Evolutionary conservation across 2,888 invertebrate species (phyloP).

Genomic region (Bibio marci): DNA sequence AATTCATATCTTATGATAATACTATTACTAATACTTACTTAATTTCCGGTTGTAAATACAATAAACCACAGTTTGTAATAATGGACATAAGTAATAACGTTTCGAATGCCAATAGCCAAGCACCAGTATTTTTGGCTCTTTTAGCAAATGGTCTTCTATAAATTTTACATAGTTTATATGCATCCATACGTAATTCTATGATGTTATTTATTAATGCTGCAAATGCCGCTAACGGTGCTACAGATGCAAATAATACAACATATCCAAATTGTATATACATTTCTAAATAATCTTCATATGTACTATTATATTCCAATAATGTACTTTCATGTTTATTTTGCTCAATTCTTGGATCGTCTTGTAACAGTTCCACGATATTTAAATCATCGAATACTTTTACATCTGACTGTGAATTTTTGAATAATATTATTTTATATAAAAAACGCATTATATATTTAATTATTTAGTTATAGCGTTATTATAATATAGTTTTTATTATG

Average conservation of each 20-base stretch:
- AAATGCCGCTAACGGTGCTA: conserved; percentile 57
- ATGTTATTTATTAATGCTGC: conserved; percentile 58
- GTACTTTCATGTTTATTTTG: conserved; percentile 33
- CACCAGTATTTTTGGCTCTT: conserved; percentile 52
- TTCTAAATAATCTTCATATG: conserved; percentile 61
- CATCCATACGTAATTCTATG: conserved; percentile 55
- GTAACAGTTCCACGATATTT: conserved; percentile 17
- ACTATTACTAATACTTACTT: conserved; percentile 19
- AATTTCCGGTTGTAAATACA: conserved; percentile 49
- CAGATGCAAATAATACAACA: conserved; percentile 59
- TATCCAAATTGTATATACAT: conserved; percentile 66
- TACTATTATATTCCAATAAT: conserved; percentile 55
- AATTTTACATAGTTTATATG: conserved; percentile 54
- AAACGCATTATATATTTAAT: no score
- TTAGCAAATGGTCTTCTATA: conserved; percentile 49
- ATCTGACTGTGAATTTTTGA: neutral
- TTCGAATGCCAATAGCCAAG: conserved; percentile 48
- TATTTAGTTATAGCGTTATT: no score
- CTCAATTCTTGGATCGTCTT: conserved; percentile 30
- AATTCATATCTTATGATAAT: neutral
- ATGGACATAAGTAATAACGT: conserved; percentile 44
- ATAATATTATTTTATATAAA: neutral
- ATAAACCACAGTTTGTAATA: conserved; percentile 55
- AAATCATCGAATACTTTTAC: conserved; percentile 5
- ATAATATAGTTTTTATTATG: no score